Conservation (phyloP, 2,113 vertebrate species). For the Chamaetylas fuelleborni region DNA sequence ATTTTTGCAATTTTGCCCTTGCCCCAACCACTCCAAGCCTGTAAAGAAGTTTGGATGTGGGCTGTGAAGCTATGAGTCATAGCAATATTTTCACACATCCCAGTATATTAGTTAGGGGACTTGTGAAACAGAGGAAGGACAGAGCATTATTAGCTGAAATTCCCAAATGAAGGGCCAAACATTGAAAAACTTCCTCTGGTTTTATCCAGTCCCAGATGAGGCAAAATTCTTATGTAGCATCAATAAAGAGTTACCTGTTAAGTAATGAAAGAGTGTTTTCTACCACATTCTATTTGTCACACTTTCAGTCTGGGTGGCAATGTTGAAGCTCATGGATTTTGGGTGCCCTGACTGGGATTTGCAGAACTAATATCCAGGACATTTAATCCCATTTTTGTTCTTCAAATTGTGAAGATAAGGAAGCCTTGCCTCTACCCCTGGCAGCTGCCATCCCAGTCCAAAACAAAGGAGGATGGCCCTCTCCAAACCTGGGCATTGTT, state of each 20-base stretch:
- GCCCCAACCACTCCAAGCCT: not conserved
- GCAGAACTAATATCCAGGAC: not conserved
- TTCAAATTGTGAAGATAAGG: not conserved
- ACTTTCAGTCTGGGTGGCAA: not conserved
- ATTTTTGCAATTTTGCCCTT: slow-evolving; percentile 4
- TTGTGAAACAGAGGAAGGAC: slow-evolving; percentile 39
- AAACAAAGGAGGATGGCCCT: not conserved
- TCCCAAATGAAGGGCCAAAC: slow-evolving; percentile 34
- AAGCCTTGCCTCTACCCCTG: not conserved
- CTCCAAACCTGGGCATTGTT: not conserved
- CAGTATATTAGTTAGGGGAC: slow-evolving; percentile 38
- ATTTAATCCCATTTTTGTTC: not conserved
- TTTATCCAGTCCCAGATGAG: not conserved
- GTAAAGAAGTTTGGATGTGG: not conserved
- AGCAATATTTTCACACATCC: slow-evolving; percentile 17
- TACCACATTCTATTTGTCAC: not conserved
- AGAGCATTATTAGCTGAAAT: slow-evolving; percentile 44
- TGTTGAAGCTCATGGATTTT: not conserved
- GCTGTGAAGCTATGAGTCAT: not conserved
- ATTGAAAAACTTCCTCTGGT: not conserved
- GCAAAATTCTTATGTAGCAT: not conserved
- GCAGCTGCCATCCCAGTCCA: not conserved
- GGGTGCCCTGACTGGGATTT: not conserved
- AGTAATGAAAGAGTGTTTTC: not conserved
- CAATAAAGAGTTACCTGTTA: not conserved